A percentile compares a stretch with the other conserved stretches of the same genome.
Conservation (phyloP, 2,888 invertebrate species). For the Drosophila stalkeri region DNA sequence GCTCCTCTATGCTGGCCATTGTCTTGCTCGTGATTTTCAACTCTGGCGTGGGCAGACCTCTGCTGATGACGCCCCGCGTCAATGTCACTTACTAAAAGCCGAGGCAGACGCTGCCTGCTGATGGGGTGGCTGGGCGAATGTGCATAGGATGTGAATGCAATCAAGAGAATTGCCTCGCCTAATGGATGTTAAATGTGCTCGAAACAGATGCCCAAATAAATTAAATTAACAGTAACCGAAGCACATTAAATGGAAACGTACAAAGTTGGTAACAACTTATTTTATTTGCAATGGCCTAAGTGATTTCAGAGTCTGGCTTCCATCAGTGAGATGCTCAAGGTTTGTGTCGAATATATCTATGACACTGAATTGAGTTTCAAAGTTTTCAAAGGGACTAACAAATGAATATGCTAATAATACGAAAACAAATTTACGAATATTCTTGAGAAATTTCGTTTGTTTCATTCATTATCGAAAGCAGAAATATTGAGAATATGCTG, state of each 20-base stretch:
- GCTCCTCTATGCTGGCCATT: constrained; percentile 54
- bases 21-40: constrained; percentile 53
- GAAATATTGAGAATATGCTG: neutral
- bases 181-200: constrained; percentile 83
- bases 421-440: neutral
- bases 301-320: neutral
- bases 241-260: constrained; percentile 12
- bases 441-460: neutral
- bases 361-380: neutral
- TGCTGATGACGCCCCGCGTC: constrained; percentile 66
- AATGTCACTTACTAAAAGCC: constrained; percentile 45
- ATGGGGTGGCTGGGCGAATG: constrained; percentile 6
- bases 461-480: neutral
- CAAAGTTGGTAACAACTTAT: constrained; percentile 5
- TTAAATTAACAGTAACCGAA: constrained; percentile 67
- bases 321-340: neutral
- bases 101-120: neutral
- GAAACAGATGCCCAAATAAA: constrained; percentile 83
- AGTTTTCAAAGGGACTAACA: neutral
- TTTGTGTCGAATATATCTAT: neutral
- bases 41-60: constrained; percentile 24
- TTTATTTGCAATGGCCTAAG: neutral
- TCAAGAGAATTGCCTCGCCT: constrained; percentile 81
- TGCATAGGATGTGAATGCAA: constrained; percentile 66
- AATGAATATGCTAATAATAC: neutral